phyloP scores from a whole-genome alignment of 2,888 invertebrate genomes.

The Drosophila parthenogenetica region DNA sequence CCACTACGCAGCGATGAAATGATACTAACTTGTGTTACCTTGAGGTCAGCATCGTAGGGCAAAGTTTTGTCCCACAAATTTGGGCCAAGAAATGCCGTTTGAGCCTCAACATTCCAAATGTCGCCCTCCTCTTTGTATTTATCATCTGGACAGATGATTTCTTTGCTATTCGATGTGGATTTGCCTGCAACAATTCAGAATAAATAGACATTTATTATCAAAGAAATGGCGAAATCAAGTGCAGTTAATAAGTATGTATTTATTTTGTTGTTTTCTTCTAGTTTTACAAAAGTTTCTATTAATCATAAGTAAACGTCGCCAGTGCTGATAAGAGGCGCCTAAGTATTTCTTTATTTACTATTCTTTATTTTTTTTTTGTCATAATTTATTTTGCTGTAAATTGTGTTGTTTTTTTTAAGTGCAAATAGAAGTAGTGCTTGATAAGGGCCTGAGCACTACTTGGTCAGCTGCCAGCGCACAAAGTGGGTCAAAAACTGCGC shows the following conservation, averaged over 20 bases:
- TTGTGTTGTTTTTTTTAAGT: slow-evolving; percentile 39
- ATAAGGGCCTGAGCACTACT: slow-evolving; percentile 52
- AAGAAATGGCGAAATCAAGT: slow-evolving; percentile 20
- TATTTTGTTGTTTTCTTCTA: slow-evolving; percentile 5
- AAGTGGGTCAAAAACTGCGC: slow-evolving; percentile 55
- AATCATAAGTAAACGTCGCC: slow-evolving; percentile 35
- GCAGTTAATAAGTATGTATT: slow-evolving; percentile 5
- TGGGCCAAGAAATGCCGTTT: slow-evolving; percentile 97
- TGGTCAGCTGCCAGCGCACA: slow-evolving; percentile 25
- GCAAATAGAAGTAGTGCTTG: slow-evolving; percentile 18
- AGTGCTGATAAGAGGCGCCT: slow-evolving; percentile 39
- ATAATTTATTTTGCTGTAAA: slow-evolving; percentile 33
- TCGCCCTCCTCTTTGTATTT: slow-evolving; percentile 93
- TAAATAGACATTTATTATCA: slow-evolving; percentile 18
- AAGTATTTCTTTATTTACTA: slow-evolving; percentile 4
- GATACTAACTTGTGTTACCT: slow-evolving; percentile 92
- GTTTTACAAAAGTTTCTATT: slow-evolving; percentile 20
- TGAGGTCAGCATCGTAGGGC: slow-evolving; percentile 97
- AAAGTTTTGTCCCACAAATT: slow-evolving; percentile 98
- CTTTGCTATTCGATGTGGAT: slow-evolving; percentile 85
- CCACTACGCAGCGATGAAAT: slow-evolving; percentile 83
- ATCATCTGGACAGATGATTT: slow-evolving; percentile 85
- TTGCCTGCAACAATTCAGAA: slow-evolving; percentile 86
- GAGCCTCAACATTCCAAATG: slow-evolving; percentile 95
- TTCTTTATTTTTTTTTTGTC: slow-evolving; percentile 2